Evolutionary conservation across 2,888 invertebrate genomes (phyloP).

Genomic region (Calliphora vomitoria): DNA sequence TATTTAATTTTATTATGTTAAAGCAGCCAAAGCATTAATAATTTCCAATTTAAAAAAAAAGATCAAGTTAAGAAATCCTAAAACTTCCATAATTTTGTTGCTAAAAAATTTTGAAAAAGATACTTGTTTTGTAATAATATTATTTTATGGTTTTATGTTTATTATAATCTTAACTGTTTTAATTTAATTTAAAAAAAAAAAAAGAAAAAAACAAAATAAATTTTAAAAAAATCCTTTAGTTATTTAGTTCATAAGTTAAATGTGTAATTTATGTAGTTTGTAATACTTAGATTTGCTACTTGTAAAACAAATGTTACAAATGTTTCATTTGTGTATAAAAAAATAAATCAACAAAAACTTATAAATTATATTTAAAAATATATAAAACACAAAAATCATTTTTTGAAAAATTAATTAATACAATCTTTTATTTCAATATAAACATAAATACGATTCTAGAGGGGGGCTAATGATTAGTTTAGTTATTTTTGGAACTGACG

Average conservation of each 20-base stretch:
- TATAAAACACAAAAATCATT: slow-evolving; percentile 55
- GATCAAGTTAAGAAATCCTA: slow-evolving; percentile 44
- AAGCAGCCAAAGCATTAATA: slow-evolving; percentile 63
- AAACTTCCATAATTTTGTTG: slow-evolving; percentile 71
- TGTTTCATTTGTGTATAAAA: slow-evolving; percentile 53
- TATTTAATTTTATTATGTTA: slow-evolving; percentile 51
- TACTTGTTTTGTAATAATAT: slow-evolving; percentile 33
- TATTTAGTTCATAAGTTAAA: slow-evolving; percentile 73
- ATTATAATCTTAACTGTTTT: slow-evolving; percentile 25
- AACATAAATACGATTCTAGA: not conserved
- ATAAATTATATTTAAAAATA: slow-evolving; percentile 69
- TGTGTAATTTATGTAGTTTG: slow-evolving; percentile 66
- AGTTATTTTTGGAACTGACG: slow-evolving; percentile 25
- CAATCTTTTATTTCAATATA: slow-evolving; percentile 20
- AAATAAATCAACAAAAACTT: slow-evolving; percentile 42
- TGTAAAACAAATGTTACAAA: slow-evolving; percentile 45
- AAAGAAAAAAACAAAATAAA: not conserved
- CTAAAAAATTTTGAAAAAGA: slow-evolving; percentile 35
- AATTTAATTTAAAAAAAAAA: slow-evolving; percentile 6
- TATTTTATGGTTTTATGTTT: slow-evolving; percentile 36
- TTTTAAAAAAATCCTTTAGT: slow-evolving; percentile 60
- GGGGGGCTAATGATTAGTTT: not conserved
- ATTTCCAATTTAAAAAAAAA: slow-evolving; percentile 32
- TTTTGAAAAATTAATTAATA: slow-evolving; percentile 43
- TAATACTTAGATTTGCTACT: slow-evolving; percentile 71